Evolutionary conservation across 2,113 vertebrate species (phyloP).

Genomic region (Sprattus sprattus): DNA sequence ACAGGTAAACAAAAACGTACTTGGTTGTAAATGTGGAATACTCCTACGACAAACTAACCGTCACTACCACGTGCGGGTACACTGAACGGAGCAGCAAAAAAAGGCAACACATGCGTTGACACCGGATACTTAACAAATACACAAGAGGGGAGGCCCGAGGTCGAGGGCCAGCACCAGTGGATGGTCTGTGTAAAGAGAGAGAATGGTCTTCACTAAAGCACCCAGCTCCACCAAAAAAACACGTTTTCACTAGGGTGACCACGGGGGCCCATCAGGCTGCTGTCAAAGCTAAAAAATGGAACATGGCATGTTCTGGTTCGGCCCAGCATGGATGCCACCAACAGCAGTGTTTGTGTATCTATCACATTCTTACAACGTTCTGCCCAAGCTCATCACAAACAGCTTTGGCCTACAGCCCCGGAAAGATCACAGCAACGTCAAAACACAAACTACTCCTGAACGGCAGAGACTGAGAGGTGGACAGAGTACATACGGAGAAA

Average conservation of each 20-base stretch:
- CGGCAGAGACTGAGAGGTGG: conserved; percentile 17
- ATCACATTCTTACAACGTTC: conserved; percentile 9
- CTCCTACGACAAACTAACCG: conserved; percentile 17
- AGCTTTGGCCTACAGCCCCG: conserved; percentile 30
- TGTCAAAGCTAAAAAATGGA: not conserved
- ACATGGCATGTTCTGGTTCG: not conserved
- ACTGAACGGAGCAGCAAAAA: conserved; percentile 53
- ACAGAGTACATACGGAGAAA: conserved; percentile 4
- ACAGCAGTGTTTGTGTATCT: conserved; percentile 24
- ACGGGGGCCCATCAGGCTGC: not conserved
- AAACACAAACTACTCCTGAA: conserved; percentile 35
- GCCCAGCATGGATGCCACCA: conserved; percentile 9
- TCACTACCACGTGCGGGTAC: not conserved
- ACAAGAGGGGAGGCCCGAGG: conserved; percentile 26
- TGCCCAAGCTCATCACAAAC: conserved; percentile 5
- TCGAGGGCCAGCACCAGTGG: conserved; percentile 28
- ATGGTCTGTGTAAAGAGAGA: conserved; percentile 25
- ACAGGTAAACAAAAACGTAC: conserved; percentile 37
- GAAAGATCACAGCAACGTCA: conserved; percentile 23
- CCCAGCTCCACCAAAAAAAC: conserved; percentile 10
- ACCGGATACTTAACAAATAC: conserved; percentile 42
- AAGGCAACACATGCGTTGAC: conserved; percentile 63
- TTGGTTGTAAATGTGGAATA: conserved; percentile 33
- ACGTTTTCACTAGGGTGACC: not conserved
- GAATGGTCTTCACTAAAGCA: conserved; percentile 26